phyloP scores from a whole-genome alignment of 2,113 vertebrate genomes.

The Tachycineta bicolor region DNA sequence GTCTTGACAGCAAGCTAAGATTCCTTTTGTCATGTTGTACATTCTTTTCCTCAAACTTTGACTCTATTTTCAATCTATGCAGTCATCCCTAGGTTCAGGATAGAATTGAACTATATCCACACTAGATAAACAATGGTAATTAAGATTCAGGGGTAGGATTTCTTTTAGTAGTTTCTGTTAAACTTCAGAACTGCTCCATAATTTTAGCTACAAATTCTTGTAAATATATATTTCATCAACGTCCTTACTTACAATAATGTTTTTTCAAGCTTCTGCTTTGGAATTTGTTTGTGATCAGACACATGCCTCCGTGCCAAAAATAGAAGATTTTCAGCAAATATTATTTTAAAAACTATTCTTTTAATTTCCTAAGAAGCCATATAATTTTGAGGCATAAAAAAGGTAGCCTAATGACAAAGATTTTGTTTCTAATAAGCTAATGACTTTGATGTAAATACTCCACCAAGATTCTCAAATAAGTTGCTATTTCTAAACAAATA shows the following conservation, averaged over 20 bases:
- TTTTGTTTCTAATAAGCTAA: not conserved
- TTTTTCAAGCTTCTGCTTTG: not conserved
- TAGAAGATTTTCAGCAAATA: not conserved
- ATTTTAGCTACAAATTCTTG: not conserved
- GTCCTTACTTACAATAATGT: not conserved
- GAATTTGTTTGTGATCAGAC: not conserved
- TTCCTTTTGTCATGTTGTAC: not conserved
- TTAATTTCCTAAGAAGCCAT: not conserved
- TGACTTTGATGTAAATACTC: not conserved
- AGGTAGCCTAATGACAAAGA: not conserved
- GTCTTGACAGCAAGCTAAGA: not conserved
- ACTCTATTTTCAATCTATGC: not conserved
- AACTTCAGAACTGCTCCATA: not conserved
- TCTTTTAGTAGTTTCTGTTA: not conserved
- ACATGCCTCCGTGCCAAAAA: not conserved
- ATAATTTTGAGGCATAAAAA: not conserved
- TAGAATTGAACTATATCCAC: not conserved
- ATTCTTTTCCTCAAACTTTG: not conserved
- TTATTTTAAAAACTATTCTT: not conserved
- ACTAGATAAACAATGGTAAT: not conserved
- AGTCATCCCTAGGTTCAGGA: not conserved
- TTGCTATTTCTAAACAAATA: not conserved
- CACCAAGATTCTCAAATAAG: not conserved
- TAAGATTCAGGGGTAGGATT: not conserved
- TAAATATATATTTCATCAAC: not conserved